Evolutionary conservation across 1,140 invertebrate genomes (phyloP).

Genomic region (Orius insidiosus): DNA sequence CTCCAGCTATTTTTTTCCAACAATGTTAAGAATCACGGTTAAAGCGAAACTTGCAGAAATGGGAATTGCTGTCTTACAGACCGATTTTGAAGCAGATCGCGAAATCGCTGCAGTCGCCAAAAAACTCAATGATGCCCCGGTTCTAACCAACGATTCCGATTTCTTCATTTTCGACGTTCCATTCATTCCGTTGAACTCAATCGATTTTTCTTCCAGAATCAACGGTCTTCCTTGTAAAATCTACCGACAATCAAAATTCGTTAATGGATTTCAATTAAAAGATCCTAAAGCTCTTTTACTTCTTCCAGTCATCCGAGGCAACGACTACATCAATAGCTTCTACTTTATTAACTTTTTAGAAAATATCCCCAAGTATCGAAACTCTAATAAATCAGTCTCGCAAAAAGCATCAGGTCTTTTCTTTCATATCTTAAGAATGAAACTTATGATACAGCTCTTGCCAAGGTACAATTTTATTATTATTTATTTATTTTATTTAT

Average conservation of each 20-base stretch:
- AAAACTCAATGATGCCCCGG: constrained; percentile 53
- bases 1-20: constrained; percentile 37
- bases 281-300: constrained; percentile 49
- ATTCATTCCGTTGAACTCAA: constrained; percentile 59
- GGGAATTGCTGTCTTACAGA: constrained; percentile 43
- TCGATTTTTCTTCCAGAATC: constrained; percentile 27
- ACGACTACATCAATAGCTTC: constrained; percentile 61
- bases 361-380: constrained; percentile 41
- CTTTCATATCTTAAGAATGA: constrained; percentile 56
- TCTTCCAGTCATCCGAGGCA: constrained; percentile 63
- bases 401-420: constrained; percentile 43
- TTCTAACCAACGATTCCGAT: constrained; percentile 80
- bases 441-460: constrained; percentile 46
- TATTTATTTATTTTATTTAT: too few species aligned
- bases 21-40: constrained; percentile 54
- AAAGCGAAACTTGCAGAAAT: constrained; percentile 42
- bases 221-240: constrained; percentile 41
- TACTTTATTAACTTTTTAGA: constrained; percentile 52
- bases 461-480: constrained; percentile 25
- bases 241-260: constrained; percentile 50
- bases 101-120: constrained; percentile 62
- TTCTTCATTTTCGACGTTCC: constrained; percentile 71
- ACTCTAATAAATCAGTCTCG: constrained; percentile 30
- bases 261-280: constrained; percentile 43
- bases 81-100: constrained; percentile 73